These are phyloP conservation scores for Hapalemur alaotrensis DNA, from an alignment of 2,797 vertebrate genomes.

Conservation along the genomic window DNA sequence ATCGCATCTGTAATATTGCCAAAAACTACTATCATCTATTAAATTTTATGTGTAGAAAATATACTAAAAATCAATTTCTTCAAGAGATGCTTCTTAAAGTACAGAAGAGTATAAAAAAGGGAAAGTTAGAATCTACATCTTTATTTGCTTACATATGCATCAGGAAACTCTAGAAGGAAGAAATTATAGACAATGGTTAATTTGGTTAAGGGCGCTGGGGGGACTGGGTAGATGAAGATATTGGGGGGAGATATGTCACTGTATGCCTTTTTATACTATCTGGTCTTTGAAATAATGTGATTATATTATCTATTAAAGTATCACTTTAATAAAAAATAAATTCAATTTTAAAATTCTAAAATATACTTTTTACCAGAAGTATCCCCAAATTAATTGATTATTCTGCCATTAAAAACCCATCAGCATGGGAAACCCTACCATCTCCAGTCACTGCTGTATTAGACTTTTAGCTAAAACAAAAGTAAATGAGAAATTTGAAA, in stretches of 20 bases:
- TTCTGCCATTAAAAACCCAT: background rate
- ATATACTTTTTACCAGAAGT: background rate
- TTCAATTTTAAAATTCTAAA: background rate
- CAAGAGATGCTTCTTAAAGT: slow-evolving; percentile 21
- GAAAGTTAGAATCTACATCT: background rate
- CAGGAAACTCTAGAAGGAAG: background rate
- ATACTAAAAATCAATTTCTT: background rate
- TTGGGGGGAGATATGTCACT: background rate
- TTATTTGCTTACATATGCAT: background rate
- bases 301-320: background rate
- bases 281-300: background rate
- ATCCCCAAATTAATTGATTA: background rate
- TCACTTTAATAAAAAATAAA: slow-evolving; percentile 7
- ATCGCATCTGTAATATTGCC: background rate
- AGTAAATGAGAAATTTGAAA: background rate
- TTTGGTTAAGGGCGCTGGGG: background rate
- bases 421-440: background rate
- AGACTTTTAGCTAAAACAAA: background rate
- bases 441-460: background rate
- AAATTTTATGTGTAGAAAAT: slow-evolving; percentile 13
- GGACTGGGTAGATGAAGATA: background rate
- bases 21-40: background rate
- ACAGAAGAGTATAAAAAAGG: background rate
- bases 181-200: background rate
- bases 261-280: background rate